Evolutionary conservation across 2,888 invertebrate species (phyloP).

Genomic region (Orthonevra nobilis): DNA sequence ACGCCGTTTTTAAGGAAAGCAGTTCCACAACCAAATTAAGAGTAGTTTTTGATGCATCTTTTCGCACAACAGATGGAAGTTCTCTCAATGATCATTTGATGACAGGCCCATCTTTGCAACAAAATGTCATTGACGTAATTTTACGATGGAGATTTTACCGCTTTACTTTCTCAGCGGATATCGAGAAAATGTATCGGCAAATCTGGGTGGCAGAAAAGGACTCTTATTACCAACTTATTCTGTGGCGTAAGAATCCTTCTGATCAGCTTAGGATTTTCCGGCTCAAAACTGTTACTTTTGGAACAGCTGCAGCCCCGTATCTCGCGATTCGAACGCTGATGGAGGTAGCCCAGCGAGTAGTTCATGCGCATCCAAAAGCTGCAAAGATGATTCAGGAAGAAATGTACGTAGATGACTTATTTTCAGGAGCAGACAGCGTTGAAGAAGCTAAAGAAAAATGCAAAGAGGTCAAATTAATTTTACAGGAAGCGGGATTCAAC

Average conservation of each 20-base stretch:
- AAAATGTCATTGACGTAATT: constrained; percentile 7
- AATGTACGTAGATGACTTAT: constrained; percentile 16
- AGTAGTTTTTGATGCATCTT: constrained; percentile 50
- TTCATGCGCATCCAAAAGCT: neutral
- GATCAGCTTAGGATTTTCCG: neutral
- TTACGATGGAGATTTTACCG: constrained; percentile 1
- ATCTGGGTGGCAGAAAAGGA: too few relatives aligned
- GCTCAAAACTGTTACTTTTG: neutral
- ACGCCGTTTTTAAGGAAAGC: constrained; percentile 19
- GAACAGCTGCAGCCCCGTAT: neutral
- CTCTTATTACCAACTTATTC: too few relatives aligned
- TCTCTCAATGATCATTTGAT: constrained; percentile 12
- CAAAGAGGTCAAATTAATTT: neutral
- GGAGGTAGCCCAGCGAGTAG: neutral
- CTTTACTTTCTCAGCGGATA: neutral
- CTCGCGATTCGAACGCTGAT: neutral
- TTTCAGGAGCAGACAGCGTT: constrained; percentile 20
- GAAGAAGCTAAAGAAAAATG: constrained; percentile 5
- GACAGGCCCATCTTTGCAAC: constrained; percentile 3
- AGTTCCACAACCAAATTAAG: constrained; percentile 37
- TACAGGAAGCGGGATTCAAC: constrained; percentile 3
- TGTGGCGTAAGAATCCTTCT: too few relatives aligned
- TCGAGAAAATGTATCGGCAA: constrained; percentile 20
- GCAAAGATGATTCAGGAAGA: constrained; percentile 6
- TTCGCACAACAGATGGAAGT: neutral